Evolutionary conservation across 1,140 invertebrate genomes (phyloP).

Genomic region (Diachasmimorpha longicaudata): DNA sequence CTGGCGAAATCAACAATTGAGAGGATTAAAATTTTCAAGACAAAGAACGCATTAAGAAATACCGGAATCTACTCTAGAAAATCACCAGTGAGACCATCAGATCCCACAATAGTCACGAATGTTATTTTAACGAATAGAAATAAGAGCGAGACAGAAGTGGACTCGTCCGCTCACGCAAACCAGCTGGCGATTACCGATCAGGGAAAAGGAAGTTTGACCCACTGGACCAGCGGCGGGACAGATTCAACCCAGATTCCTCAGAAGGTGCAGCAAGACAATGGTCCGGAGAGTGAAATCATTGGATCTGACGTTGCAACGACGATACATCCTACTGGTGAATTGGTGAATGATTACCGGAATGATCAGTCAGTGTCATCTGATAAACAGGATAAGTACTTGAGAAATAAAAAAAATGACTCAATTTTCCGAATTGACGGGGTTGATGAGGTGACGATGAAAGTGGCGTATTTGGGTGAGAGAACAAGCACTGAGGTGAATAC

Average conservation of each 20-base stretch:
- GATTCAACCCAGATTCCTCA: conserved; percentile 40
- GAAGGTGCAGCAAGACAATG: conserved; percentile 6
- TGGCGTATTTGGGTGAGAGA: background rate
- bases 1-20: conserved; percentile 46
- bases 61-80: conserved; percentile 46
- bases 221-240: conserved; percentile 24
- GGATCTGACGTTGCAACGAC: conserved; percentile 1
- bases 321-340: background rate
- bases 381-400: background rate
- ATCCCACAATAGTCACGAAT: conserved; percentile 49
- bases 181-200: conserved; percentile 23
- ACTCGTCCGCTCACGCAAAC: conserved; percentile 38
- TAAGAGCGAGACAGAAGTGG: conserved; percentile 15
- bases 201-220: conserved; percentile 31
- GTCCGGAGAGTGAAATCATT: conserved; percentile 13
- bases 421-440: background rate
- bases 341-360: background rate
- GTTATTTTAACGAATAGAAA: conserved; percentile 41
- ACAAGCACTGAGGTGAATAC: background rate
- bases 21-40: conserved; percentile 46
- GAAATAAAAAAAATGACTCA: conserved; percentile 2
- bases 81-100: conserved; percentile 33
- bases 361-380: background rate
- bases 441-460: background rate
- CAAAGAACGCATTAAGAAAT: conserved; percentile 42